Evolutionary conservation across 2,888 invertebrate species (phyloP), one percentile per base, ranked within the genome.

Genomic region (Drosophila flavopinicola): DNA sequence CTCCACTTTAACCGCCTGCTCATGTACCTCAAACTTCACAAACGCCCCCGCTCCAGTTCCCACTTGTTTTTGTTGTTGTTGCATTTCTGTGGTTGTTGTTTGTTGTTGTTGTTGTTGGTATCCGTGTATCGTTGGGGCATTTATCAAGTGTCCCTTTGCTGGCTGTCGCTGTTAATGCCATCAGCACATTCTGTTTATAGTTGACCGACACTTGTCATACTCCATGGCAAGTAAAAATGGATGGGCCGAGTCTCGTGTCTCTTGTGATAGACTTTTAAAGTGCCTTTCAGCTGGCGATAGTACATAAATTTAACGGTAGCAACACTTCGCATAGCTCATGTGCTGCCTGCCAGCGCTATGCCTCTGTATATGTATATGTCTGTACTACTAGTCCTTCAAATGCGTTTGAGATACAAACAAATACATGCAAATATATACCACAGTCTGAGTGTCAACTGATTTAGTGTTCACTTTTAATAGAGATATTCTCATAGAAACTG

Each of bases 141-240:
- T 59, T 44, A 73, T 83, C 66, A 70, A 83, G 56, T 59, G 73
- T 60, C 57, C 51, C 33, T 6, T 32, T 23, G 32, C 25, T 20
- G 11, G 15, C 42, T 35, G 42, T 37, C 41, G 30, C 42, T 58
- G 41, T 29, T 58, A 20, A 27, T 25, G 30, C 24, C 32, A 29
- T n/a, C 44, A 47, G 53, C 33, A 49, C 59, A 56, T 67, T 58
- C 65, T 63, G 66, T 75, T 79, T 75, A 56, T 60, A 71, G 68
- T 49, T 84, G 86, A 74, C 70, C 77, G 48, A 64, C 77, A 70
- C 78, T 84, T 70, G 65, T 68, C 79, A 83, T 61, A 66, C 56
- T 58, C 42, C 53, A 44, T 29, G 56, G 38, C 41, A 49, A 58
- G 60, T 51, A 41, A 48, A 65, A 75, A 51, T 63, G 39, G 30